Base-by-base conservation (phyloP, 2,888 invertebrate genomes). In the Seira musarum region DNA sequence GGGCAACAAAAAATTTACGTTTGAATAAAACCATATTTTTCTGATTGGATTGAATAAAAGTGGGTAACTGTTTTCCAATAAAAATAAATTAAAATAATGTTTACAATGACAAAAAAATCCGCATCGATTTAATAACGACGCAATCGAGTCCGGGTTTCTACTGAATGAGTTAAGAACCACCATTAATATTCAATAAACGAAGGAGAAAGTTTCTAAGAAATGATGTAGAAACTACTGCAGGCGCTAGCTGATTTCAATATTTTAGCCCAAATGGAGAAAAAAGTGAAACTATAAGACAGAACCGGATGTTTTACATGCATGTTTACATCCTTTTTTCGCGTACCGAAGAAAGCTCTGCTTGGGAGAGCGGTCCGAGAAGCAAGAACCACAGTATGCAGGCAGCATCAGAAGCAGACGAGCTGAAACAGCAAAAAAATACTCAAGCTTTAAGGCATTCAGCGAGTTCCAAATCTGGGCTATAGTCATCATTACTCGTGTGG, bases 401-500 rank as follows among this genome's bases (percentile, higher is more conserved):
- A 60, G 60, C 60, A 60, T 60, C 60, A 60, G 60, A 2, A 60
- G 22, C 6, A 60, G 60, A 8, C 19, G 60, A 60, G 22, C 60
- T 15, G n/a, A 60, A 21, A n/a, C 60, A 30, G 2, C 2, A 15
- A 60, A 21, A 60, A 60, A 60, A 21, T 60, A 19, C 60, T 60
- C 60, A 13, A 21, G 60, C 60, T 21, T 60, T 19, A 30, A 8
- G 60, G 60, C 60, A 60, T 24, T 22, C 64, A 24, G 24, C 15
- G 19, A 53, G 67, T 63, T 67, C 72, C n/a, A 80, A 80, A 80
- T 64, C 73, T 65, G 80, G 72, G 24, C 64, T 69, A 79, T 79
- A 68, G 68, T 68, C 79, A 70, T 65, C 80, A 70, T 70, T 75
- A 66, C 80, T 75, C 80, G 80, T 80, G 74, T 75, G 80, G 80